Evolutionary conservation across 2,797 vertebrate species (phyloP).

Genomic region (Aeoliscus strigatus): DNA sequence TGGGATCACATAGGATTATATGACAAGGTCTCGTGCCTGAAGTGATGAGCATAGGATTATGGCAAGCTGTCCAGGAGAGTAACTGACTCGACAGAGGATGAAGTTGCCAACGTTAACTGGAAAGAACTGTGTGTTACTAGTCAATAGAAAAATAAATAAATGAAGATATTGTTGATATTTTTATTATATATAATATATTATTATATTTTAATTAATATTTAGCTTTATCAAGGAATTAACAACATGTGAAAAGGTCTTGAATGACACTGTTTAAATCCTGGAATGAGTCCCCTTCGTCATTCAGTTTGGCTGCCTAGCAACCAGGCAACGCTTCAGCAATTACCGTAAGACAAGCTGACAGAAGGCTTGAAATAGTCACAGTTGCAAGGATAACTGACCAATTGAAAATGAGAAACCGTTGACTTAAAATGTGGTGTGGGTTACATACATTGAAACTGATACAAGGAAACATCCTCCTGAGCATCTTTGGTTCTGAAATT

Average conservation of each 20-base stretch:
- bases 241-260: constrained; percentile 15
- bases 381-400: background rate
- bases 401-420: background rate
- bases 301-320: constrained; percentile 59
- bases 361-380: constrained; percentile 18
- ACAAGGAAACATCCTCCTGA: too few relatives aligned
- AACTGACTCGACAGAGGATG: background rate
- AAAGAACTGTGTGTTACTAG: background rate
- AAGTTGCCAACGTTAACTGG: constrained; percentile 3
- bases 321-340: constrained; percentile 47
- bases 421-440: too few relatives aligned
- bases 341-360: constrained; percentile 12
- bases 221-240: constrained; percentile 44
- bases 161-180: constrained; percentile 21
- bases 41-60: constrained; percentile 6
- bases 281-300: constrained; percentile 33
- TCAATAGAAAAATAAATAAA: constrained; percentile 7
- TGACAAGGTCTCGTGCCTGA: background rate
- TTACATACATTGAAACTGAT: background rate
- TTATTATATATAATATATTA: too few relatives aligned
- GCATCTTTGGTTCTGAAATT: too few relatives aligned
- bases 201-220: too few relatives aligned
- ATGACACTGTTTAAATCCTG: constrained; percentile 30
- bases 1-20: background rate
- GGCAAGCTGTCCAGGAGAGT: background rate